Conservation (phyloP, 2,888 invertebrate species). For the Tetragnatha montana region DNA sequence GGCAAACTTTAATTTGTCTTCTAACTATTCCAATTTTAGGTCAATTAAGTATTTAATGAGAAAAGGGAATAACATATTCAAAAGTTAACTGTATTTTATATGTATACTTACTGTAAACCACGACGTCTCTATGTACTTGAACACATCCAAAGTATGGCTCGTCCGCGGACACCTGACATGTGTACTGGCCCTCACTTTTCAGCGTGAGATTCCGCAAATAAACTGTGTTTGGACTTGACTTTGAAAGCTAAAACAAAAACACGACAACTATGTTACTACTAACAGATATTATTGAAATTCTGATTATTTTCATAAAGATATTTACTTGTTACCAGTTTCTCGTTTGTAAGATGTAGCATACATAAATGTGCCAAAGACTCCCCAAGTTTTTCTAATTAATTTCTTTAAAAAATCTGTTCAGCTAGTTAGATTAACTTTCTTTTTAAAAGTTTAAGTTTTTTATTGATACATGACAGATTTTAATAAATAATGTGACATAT, state of each 20-base stretch:
- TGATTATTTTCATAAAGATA: neutral
- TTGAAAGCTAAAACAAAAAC: constrained; percentile 43
- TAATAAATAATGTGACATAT: too few relatives aligned
- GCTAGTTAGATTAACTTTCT: too few relatives aligned
- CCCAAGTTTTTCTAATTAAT: too few relatives aligned
- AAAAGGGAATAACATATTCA: neutral
- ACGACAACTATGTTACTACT: neutral
- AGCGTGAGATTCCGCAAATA: constrained; percentile 49
- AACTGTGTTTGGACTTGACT: constrained; percentile 46
- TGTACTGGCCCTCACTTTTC: constrained; percentile 58
- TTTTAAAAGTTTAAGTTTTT: too few relatives aligned
- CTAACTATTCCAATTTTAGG: too few relatives aligned
- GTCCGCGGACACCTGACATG: constrained; percentile 66
- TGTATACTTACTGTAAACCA: constrained; percentile 52
- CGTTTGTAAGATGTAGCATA: neutral
- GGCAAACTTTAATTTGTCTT: too few relatives aligned
- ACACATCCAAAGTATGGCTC: constrained; percentile 67
- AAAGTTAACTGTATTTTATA: neutral
- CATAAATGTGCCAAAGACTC: too few relatives aligned
- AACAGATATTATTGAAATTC: neutral
- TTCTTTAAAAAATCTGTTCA: too few relatives aligned
- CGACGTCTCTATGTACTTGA: constrained; percentile 62
- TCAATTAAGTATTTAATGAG: too few relatives aligned
- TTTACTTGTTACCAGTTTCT: neutral
- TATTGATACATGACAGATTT: too few relatives aligned